These are phyloP conservation scores for Kryptolebias ocellatus DNA, from an alignment of 2,797 vertebrate genomes.

Conservation along the genomic window DNA sequence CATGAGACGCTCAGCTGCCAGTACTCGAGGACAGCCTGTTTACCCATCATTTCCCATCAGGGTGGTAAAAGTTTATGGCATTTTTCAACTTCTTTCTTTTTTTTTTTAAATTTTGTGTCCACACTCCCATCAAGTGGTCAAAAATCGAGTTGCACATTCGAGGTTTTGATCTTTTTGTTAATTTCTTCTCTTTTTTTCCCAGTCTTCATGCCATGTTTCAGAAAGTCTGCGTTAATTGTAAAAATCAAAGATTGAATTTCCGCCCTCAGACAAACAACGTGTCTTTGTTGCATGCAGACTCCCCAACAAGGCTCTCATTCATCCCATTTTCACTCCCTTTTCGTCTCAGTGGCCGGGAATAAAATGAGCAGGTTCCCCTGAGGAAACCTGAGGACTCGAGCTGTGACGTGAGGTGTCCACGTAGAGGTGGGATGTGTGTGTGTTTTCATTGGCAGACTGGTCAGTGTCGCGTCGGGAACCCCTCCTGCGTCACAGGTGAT, in stretches of 20 bases:
- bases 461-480: slow-evolving; percentile 38
- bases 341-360: slow-evolving; percentile 17
- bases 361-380: slow-evolving; percentile 44
- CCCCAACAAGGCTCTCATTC: slow-evolving; percentile 62
- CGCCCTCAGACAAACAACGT: slow-evolving; percentile 12
- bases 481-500: slow-evolving; percentile 63
- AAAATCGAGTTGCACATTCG: slow-evolving; percentile 12
- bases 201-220: too few species aligned
- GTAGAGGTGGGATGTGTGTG: slow-evolving; percentile 8
- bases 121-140: slow-evolving; percentile 43
- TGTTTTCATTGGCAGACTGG: slow-evolving; percentile 24
- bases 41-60: slow-evolving; percentile 12
- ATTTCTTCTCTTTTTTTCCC: too few species aligned
- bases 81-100: too few species aligned
- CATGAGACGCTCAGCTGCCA: background rate
- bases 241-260: slow-evolving; percentile 1
- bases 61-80: background rate
- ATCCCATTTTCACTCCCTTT: slow-evolving; percentile 34
- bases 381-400: slow-evolving; percentile 59
- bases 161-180: background rate
- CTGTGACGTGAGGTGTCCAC: slow-evolving; percentile 52
- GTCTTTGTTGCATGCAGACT: slow-evolving; percentile 19
- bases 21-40: background rate
- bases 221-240: too few species aligned
- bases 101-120: slow-evolving; percentile 4